Evolutionary conservation across 2,888 invertebrate genomes (phyloP), one percentile per base, ranked within the genome.

Genomic region (Rhaphigaster nebulosa): DNA sequence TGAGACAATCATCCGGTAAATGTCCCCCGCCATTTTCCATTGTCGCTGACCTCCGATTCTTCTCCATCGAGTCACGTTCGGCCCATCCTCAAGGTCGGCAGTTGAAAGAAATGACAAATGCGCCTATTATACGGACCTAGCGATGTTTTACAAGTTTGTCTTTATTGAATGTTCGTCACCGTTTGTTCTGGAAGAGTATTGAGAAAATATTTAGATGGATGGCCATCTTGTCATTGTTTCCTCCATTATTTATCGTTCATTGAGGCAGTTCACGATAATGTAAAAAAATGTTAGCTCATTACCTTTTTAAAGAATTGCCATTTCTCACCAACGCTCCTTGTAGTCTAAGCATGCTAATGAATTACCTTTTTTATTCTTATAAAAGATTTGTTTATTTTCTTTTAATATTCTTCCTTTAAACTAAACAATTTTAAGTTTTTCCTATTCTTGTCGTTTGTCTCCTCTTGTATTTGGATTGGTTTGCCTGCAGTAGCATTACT

Each of bases 61-160:
- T 80, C 38, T 20, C 13, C 41, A 41, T 13, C 15, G 26, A 45
- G 80, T 84, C 84, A 84, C 84, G 84, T 84, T 84, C 18, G 84
- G 0, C 34, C 84, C 84, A n/a, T 45, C 84, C 45, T 84, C 84
- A 84, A 84, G 84, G 84, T 50, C 84, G 45, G n/a, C 26, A 10
- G 45, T 0, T 45, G n/a, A 84, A 84, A 84, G 84, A 84, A 26
- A 84, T 84, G 45, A 84, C 45, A 84, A 84, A 84, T 84, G 84
- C 38, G 4, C 6, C 5, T 84, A 84, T 84, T 84, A 84, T 84
- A 4, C 45, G 12, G 26, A 23, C 1, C 15, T 12, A 13, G 84
- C 84, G 45, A 84, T 84, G 45, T 84, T 84, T 84, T 84, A 84
- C 84, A n/a, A 84, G 45, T 84, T 84, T 50, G 45, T 50, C 84